Evolutionary conservation across 1,140 invertebrate species (phyloP).

Genomic region (Bathynomus jamesi): DNA sequence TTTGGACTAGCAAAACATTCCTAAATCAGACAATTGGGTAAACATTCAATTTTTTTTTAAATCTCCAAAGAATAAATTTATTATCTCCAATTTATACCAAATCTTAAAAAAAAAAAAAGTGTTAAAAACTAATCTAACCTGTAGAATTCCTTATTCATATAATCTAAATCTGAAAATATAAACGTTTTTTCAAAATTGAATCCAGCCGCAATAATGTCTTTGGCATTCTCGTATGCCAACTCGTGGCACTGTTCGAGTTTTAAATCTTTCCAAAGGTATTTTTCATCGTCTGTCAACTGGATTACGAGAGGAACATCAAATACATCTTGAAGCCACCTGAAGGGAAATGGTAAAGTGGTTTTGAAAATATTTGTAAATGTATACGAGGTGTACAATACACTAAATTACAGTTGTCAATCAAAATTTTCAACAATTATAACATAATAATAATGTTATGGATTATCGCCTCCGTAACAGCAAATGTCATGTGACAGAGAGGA

Average conservation of each 20-base stretch:
- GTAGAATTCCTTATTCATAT: constrained; percentile 76
- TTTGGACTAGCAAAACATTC: constrained; percentile 65
- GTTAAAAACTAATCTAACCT: constrained; percentile 21
- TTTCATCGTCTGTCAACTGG: constrained; percentile 98
- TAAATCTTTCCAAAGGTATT: constrained; percentile 94
- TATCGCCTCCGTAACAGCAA: no score
- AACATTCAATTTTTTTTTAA: no score
- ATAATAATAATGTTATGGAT: no score
- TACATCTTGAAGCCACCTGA: constrained; percentile 92
- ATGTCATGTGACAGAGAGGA: no score
- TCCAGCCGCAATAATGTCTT: constrained; percentile 97
- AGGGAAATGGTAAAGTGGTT: no score
- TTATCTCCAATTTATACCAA: no score
- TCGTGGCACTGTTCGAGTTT: constrained; percentile 79
- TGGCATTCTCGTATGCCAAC: constrained; percentile 83
- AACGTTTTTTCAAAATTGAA: constrained; percentile 95
- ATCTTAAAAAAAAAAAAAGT: constrained; percentile 2
- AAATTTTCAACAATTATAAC: no score
- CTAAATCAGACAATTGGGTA: constrained; percentile 48
- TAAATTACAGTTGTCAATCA: no score
- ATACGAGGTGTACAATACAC: not conserved
- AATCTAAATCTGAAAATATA: constrained; percentile 91
- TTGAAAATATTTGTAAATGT: constrained; percentile 7
- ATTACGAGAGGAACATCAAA: constrained; percentile 95
- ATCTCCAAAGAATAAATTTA: no score